Percentiles rank a stretch among this genome's conserved stretches.
Evolutionary conservation across 2,113 vertebrate species (phyloP).

Genomic region (Azemiops feae): DNA sequence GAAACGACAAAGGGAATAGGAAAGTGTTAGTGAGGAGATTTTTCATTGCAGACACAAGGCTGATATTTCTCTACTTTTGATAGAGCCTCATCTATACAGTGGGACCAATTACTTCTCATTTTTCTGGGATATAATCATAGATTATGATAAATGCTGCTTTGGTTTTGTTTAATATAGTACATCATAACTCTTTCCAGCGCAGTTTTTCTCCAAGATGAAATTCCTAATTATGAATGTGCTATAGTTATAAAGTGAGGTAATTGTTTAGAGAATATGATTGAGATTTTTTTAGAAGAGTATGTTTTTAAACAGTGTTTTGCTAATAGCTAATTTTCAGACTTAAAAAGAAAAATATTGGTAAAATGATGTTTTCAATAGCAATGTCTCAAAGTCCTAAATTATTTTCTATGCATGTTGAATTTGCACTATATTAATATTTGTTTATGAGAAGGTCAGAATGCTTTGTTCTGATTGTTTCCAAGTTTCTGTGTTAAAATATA

Average conservation of each 20-base stretch:
- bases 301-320: slow-evolving; percentile 25
- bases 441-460: background rate
- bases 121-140: background rate
- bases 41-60: background rate
- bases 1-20: background rate
- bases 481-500: background rate
- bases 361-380: slow-evolving; percentile 40
- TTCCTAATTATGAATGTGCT: slow-evolving; percentile 8
- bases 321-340: slow-evolving; percentile 9
- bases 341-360: slow-evolving; percentile 17
- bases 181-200: background rate
- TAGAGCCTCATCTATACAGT: background rate
- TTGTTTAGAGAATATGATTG: slow-evolving; percentile 25
- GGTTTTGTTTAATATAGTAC: background rate
- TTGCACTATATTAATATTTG: background rate
- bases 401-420: background rate
- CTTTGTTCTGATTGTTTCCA: background rate
- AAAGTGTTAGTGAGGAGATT: background rate
- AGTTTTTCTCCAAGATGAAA: background rate
- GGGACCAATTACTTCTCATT: background rate
- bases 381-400: background rate
- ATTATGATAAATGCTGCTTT: background rate
- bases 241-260: slow-evolving; percentile 25
- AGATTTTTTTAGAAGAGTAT: slow-evolving; percentile 10
- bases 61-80: background rate